phyloP scores from a whole-genome alignment of 2,797 vertebrate genomes.

The Gastrophryne carolinensis region DNA sequence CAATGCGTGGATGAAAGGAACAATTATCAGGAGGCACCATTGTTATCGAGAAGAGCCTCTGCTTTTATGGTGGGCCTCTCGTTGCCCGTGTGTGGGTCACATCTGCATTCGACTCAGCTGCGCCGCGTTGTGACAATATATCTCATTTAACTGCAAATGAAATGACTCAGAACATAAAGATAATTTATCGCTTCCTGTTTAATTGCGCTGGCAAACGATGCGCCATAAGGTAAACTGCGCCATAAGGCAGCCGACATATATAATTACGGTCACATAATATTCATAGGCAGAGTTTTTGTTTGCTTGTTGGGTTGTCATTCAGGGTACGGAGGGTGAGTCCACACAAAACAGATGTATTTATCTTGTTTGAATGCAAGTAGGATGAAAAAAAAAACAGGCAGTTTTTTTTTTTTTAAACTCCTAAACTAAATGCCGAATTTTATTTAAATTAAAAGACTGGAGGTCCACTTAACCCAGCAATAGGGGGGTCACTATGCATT shows the following conservation, averaged over 20 bases:
- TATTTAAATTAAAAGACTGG: too few species aligned
- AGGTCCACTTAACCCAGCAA: too few species aligned
- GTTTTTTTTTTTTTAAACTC: too few species aligned
- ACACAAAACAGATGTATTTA: not conserved
- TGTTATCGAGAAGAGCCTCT: constrained; percentile 32
- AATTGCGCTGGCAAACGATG: not conserved
- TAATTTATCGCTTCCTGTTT: constrained; percentile 6
- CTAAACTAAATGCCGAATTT: too few species aligned
- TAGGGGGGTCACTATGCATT: too few species aligned
- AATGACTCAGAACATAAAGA: constrained; percentile 25
- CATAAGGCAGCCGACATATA: constrained; percentile 9
- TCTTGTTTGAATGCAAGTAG: not conserved
- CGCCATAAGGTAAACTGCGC: constrained; percentile 14
- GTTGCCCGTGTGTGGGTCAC: constrained; percentile 22
- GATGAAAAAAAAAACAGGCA: too few species aligned
- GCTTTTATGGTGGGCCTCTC: constrained; percentile 1
- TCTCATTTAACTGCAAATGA: constrained; percentile 35
- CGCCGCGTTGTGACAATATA: not conserved
- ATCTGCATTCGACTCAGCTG: constrained; percentile 19
- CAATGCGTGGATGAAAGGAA: constrained; percentile 25
- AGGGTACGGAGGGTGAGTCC: not conserved
- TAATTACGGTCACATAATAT: not conserved
- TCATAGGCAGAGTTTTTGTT: not conserved
- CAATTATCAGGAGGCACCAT: constrained; percentile 40
- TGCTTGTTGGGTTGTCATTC: not conserved